Evolutionary conservation across 2,113 vertebrate species (phyloP).

Genomic region (Hippocampus mohnikei): DNA sequence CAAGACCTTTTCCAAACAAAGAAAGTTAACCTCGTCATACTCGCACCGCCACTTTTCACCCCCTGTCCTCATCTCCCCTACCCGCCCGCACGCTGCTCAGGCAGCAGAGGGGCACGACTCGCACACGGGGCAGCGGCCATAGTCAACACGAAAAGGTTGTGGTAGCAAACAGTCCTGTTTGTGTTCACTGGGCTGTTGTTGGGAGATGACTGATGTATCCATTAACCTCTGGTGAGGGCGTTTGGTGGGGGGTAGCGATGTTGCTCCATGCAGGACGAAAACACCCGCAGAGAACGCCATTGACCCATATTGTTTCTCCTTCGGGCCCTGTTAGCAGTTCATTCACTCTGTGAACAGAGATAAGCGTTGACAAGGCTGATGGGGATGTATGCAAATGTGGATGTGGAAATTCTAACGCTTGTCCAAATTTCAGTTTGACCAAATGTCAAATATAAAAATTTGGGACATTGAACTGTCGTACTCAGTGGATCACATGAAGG

Average conservation of each 20-base stretch:
- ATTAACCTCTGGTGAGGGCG: conserved; percentile 55
- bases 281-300: conserved; percentile 54
- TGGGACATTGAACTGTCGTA: too few relatives aligned
- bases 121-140: conserved; percentile 49
- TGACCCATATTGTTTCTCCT: conserved; percentile 63
- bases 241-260: conserved; percentile 13
- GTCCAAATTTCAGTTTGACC: too few relatives aligned
- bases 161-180: conserved; percentile 61
- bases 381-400: conserved; percentile 38
- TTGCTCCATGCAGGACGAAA: conserved; percentile 44
- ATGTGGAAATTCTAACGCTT: background rate
- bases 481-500: too few relatives aligned
- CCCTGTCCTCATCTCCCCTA: conserved; percentile 18
- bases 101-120: conserved; percentile 34
- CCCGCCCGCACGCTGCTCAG: conserved; percentile 29
- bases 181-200: conserved; percentile 55
- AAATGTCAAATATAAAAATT: too few relatives aligned
- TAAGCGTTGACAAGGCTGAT: conserved; percentile 43
- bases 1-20: background rate
- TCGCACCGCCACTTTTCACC: conserved; percentile 24
- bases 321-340: conserved; percentile 40
- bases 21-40: conserved; percentile 22
- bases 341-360: conserved; percentile 35
- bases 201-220: conserved; percentile 66
- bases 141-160: conserved; percentile 59